phyloP scores from a whole-genome alignment of 2,113 vertebrate species.

The Ophthalmolycus amberensis region DNA sequence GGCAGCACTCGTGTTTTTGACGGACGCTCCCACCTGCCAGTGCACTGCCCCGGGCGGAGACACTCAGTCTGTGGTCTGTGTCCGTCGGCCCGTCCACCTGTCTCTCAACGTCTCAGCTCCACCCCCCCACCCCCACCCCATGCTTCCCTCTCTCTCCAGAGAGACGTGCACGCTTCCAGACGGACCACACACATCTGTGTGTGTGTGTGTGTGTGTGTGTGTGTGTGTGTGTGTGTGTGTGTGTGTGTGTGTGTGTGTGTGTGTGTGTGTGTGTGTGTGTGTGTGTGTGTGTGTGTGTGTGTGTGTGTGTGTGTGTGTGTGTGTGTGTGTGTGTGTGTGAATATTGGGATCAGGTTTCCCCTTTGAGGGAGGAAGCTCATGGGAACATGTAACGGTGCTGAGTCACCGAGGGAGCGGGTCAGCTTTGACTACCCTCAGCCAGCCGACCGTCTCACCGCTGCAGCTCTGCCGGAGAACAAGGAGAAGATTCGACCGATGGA shows the following conservation, averaged over 20 bases:
- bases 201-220: slow-evolving; percentile 56
- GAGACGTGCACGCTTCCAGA: slow-evolving; percentile 62
- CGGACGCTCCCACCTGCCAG: slow-evolving; percentile 76
- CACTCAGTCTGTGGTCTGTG: slow-evolving; percentile 74
- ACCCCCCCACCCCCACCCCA: slow-evolving; percentile 7
- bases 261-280: slow-evolving; percentile 62
- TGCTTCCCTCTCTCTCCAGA: slow-evolving; percentile 47
- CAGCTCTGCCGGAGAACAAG: neutral
- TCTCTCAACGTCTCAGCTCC: slow-evolving; percentile 71
- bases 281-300: slow-evolving; percentile 57
- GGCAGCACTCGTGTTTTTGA: slow-evolving; percentile 67
- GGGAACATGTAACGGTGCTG: slow-evolving; percentile 78
- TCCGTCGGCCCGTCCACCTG: slow-evolving; percentile 78
- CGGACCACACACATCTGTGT: slow-evolving; percentile 80
- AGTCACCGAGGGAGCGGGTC: slow-evolving; percentile 75
- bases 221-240: slow-evolving; percentile 64
- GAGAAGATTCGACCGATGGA: neutral
- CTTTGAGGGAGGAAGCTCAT: slow-evolving; percentile 57
- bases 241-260: slow-evolving; percentile 61
- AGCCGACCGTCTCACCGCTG: slow-evolving; percentile 16
- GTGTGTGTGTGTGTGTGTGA: slow-evolving; percentile 67
- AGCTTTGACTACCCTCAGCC: slow-evolving; percentile 31
- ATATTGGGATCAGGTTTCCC: slow-evolving; percentile 80
- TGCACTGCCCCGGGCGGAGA: slow-evolving; percentile 63
- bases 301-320: slow-evolving; percentile 53